These are phyloP conservation scores for Psittacara wagleri DNA, from an alignment of 2,113 vertebrate genomes.

Conservation along the genomic window DNA sequence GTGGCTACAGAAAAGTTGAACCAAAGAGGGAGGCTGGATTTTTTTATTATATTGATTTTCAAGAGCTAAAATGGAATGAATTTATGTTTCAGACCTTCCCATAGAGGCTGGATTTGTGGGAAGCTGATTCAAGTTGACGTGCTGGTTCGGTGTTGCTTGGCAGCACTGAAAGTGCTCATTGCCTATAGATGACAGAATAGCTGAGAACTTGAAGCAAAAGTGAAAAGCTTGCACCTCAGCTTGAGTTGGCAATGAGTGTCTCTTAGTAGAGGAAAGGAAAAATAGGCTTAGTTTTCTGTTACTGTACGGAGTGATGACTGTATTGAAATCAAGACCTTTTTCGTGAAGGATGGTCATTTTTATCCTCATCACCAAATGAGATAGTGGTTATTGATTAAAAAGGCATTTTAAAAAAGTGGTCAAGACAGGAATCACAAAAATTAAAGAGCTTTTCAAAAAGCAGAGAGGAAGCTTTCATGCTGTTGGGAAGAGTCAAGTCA, in stretches of 20 bases:
- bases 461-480: not conserved
- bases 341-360: not conserved
- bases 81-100: not conserved
- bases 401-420: not conserved
- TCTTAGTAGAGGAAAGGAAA: not conserved
- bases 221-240: not conserved
- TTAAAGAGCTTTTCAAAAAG: not conserved
- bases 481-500: not conserved
- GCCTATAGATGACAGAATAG: not conserved
- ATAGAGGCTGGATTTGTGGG: not conserved
- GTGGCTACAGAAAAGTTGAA: not conserved
- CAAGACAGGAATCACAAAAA: not conserved
- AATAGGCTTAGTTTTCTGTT: not conserved
- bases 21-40: not conserved
- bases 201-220: not conserved
- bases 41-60: not conserved
- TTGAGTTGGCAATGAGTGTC: not conserved
- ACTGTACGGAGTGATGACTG: not conserved
- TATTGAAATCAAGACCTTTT: not conserved
- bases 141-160: not conserved
- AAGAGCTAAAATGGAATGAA: not conserved
- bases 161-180: not conserved
- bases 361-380: not conserved
- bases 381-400: not conserved
- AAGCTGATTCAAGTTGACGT: constrained; percentile 13